Evolutionary conservation across 2,113 vertebrate species (phyloP).

Genomic region (Hippocampus zosterae): DNA sequence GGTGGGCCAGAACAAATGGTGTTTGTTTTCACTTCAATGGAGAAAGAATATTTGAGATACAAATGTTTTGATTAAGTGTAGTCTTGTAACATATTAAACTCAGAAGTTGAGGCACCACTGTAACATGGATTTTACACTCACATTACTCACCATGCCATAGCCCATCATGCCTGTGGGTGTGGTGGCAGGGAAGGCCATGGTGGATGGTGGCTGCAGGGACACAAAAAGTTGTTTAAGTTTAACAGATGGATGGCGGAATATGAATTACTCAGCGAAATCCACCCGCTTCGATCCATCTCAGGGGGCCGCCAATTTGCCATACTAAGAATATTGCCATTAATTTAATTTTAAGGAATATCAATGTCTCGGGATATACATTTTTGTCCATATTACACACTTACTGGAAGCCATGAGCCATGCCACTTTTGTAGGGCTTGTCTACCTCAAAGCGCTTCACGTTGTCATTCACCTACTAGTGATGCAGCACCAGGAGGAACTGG

Average conservation of each 20-base stretch:
- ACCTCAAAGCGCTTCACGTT: no score
- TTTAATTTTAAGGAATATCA: no score
- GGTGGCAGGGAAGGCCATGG: conserved; percentile 97
- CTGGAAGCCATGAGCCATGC: no score
- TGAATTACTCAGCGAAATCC: no score
- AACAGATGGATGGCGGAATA: background rate
- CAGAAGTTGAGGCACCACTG: background rate
- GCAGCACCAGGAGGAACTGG: no score
- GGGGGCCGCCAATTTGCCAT: no score
- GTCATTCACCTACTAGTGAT: no score
- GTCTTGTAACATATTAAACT: background rate
- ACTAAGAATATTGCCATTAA: no score
- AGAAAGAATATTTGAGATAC: background rate
- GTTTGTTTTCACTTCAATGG: background rate
- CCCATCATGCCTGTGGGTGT: conserved; percentile 96
- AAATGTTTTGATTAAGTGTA: background rate
- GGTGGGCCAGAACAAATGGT: background rate
- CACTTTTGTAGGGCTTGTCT: no score
- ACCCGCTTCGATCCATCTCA: no score
- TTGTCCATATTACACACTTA: no score
- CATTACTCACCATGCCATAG: conserved; percentile 87
- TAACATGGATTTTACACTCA: background rate
- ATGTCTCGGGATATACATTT: no score
- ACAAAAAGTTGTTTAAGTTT: conserved; percentile 15
- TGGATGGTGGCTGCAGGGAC: conserved; percentile 78